These are phyloP conservation scores for Camponotus vicinus DNA, from an alignment of 1,140 invertebrate genomes.

Conservation along the genomic window DNA sequence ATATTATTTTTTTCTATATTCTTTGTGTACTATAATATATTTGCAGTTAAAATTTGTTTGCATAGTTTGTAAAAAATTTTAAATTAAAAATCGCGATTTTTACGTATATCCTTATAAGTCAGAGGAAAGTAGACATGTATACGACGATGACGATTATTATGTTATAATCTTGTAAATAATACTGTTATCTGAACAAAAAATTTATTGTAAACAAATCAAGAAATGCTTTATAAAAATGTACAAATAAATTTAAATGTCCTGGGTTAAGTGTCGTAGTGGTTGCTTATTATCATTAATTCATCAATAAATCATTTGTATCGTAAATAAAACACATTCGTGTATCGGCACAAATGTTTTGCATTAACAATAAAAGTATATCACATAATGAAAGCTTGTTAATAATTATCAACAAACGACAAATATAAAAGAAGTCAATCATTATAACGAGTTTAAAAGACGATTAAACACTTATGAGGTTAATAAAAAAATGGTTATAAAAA, in stretches of 20 bases:
- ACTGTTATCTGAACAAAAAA: no score
- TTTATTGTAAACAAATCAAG: background rate
- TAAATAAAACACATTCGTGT: background rate
- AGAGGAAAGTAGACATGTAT: no score
- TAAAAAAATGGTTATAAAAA: no score
- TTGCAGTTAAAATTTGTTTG: no score
- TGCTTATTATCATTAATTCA: conserved; percentile 45
- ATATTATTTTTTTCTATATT: no score
- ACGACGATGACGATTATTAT: no score
- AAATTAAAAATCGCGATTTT: background rate
- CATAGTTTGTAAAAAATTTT: background rate
- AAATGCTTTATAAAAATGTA: background rate
- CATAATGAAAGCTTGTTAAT: background rate
- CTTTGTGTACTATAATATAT: no score
- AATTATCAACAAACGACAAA: background rate
- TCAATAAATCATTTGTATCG: conserved; percentile 47
- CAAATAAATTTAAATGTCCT: background rate
- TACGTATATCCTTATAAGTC: no score
- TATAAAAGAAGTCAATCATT: background rate
- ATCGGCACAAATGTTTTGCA: background rate
- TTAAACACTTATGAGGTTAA: no score
- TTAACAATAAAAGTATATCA: background rate
- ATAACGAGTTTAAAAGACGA: background rate
- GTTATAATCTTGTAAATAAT: no score
- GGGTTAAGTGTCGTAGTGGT: background rate